phyloP scores from a whole-genome alignment of 2,797 vertebrate genomes.

The Lacerta bilineata region DNA sequence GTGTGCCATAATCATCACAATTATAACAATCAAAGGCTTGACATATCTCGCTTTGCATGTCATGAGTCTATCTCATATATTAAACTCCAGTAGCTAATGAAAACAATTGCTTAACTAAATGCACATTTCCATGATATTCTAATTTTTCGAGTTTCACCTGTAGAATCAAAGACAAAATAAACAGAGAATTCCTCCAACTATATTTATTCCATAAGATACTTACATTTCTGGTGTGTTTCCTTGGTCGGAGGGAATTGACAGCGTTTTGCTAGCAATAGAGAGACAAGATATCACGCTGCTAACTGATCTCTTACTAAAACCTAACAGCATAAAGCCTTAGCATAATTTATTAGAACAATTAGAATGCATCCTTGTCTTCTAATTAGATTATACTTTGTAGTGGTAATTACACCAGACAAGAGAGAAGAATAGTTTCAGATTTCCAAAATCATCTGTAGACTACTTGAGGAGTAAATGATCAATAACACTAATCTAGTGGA shows the following conservation, averaged over 20 bases:
- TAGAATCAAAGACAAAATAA: background rate
- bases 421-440: conserved; percentile 76
- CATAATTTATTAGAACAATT: conserved; percentile 79
- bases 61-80: too few relatives aligned
- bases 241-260: conserved; percentile 50
- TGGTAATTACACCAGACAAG: conserved; percentile 78
- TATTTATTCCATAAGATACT: background rate
- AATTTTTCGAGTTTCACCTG: too few relatives aligned
- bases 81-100: too few relatives aligned
- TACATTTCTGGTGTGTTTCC: background rate
- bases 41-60: too few relatives aligned
- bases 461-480: conserved; percentile 72
- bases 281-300: conserved; percentile 65
- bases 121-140: too few relatives aligned
- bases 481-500: conserved; percentile 80
- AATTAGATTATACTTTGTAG: conserved; percentile 77
- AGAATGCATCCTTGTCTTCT: conserved; percentile 78
- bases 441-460: conserved; percentile 78
- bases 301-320: conserved; percentile 69
- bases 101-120: too few relatives aligned
- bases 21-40: too few relatives aligned
- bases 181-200: background rate
- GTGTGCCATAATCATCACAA: too few relatives aligned
- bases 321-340: conserved; percentile 66
- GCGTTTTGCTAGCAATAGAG: conserved; percentile 37